Evolutionary conservation across 2,113 vertebrate species (phyloP).

Genomic region (Clinocottus analis): DNA sequence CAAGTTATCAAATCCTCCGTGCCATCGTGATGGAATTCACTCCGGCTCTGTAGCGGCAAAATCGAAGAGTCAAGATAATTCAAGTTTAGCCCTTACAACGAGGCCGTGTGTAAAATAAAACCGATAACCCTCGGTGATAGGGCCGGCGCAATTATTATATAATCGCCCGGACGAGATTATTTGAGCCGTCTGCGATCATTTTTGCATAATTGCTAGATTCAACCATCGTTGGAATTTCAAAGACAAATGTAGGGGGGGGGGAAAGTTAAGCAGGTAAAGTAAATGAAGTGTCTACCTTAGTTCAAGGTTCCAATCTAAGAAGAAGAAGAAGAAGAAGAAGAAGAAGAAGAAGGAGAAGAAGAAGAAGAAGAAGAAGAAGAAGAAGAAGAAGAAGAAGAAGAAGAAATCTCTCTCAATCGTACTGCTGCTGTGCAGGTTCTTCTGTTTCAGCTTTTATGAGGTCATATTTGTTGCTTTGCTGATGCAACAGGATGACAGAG

Average conservation of each 20-base stretch:
- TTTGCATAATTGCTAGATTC: neutral
- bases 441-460: neutral
- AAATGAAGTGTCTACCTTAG: neutral
- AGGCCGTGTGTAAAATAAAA: slow-evolving; percentile 15
- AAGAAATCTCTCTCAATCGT: no score
- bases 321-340: no score
- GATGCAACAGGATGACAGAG: neutral
- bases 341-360: no score
- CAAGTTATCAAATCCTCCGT: slow-evolving; percentile 52
- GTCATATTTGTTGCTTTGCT: neutral
- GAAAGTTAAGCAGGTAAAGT: neutral
- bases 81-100: slow-evolving; percentile 31
- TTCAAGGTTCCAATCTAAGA: neutral
- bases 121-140: neutral
- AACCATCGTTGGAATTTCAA: neutral
- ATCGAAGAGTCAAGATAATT: slow-evolving; percentile 49
- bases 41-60: slow-evolving; percentile 16
- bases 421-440: neutral
- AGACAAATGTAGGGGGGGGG: neutral
- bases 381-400: no score
- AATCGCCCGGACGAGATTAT: neutral
- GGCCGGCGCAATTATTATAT: neutral
- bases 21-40: slow-evolving; percentile 41
- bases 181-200: neutral
- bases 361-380: no score